phyloP scores from a whole-genome alignment of 2,113 vertebrate species.

The Cryptotis parvus region DNA sequence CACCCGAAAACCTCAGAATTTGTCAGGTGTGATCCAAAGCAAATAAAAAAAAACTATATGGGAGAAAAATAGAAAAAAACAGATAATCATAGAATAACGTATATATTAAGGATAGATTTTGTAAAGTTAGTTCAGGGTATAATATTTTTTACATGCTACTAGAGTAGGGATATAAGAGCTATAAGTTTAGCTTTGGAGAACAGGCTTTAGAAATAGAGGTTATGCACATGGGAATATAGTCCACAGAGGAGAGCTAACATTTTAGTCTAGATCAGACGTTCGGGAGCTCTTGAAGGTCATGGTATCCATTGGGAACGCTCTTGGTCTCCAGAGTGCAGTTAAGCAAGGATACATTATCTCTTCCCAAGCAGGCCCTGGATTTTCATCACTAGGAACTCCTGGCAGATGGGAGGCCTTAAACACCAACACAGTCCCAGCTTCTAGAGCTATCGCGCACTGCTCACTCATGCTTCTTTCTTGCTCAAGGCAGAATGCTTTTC shows the following conservation, averaged over 20 bases:
- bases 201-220: accelerated
- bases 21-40: too few relatives aligned
- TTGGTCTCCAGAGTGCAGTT: neutral
- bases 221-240: neutral
- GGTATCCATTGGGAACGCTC: accelerated
- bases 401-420: neutral
- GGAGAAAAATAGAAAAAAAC: too few relatives aligned
- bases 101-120: too few relatives aligned
- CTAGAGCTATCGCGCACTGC: neutral
- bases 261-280: neutral
- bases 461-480: neutral
- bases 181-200: neutral
- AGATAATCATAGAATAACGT: too few relatives aligned
- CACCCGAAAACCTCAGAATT: too few relatives aligned
- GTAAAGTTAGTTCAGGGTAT: neutral
- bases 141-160: neutral
- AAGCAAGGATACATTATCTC: too few relatives aligned
- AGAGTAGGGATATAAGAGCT: neutral
- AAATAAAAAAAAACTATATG: too few relatives aligned
- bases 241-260: accelerated
- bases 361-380: neutral
- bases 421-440: neutral
- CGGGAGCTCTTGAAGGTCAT: neutral
- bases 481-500: neutral
- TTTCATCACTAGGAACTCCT: accelerated